Evolutionary conservation across 2,888 invertebrate genomes (phyloP), one percentile per base, ranked within the genome.

Genomic region (Nomada fabriciana): DNA sequence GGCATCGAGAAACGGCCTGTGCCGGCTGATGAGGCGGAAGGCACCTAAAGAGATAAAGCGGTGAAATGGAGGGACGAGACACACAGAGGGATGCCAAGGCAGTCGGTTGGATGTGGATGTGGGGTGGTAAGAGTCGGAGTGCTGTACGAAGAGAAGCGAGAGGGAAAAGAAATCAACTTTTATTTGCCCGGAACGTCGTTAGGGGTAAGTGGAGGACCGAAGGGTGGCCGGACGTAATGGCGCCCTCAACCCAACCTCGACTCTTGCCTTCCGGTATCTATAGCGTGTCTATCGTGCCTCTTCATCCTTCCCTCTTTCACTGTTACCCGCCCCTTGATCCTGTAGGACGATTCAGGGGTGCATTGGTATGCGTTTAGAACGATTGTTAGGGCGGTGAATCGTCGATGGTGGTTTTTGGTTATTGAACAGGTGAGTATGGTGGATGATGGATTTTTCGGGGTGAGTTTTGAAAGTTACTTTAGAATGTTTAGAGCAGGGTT

Each of bases 171-270:
- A 90, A 91, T 89, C 89, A 90, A 91, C 90, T 91, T 91, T 91
- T 91, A 90, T 91, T 91, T 90, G 90, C 89, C 89, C 89, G 89
- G 86, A 91, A 91, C 89, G 88, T 88, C 90, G 89, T 89, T 89
- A 89, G 89, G 90, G 89, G 89, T 89, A 86, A 90, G 88, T 86
- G 90, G 89, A 90, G 88, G 89, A 84, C 86, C 91, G 88, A 88
- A 90, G 90, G 89, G 89, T 89, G 91, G 87, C 89, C 86, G 90
- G 90, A 91, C 90, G 89, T 91, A 91, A 91, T 91, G 91, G 90
- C 91, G 89, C 88, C 90, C 90, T 88, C 90, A 87, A 83, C 83
- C 87, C 85, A 87, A 86, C 86, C 86, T 88, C 88, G 86, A 83
- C 87, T 90, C 88, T 85, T 83, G 79, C 88, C 85, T 88, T 86